phyloP scores from a whole-genome alignment of 53 echinoderm and acorn worm genomes.

The Echinarachnius parma region DNA sequence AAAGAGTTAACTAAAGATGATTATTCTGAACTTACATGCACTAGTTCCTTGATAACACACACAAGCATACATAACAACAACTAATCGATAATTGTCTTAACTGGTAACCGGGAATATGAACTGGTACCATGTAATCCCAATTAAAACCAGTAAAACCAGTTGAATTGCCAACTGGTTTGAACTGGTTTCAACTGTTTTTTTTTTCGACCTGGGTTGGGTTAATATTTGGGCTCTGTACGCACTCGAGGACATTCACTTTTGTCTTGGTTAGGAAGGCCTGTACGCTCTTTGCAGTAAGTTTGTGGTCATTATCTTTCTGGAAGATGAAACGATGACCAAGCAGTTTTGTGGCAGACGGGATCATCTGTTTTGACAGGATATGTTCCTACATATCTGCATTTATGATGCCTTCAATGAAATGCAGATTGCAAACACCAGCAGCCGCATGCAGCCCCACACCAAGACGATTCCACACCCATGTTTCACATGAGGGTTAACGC shows the following conservation, averaged over 20 bases:
- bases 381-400: constrained; percentile 8
- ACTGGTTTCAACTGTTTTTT: no score
- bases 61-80: no score
- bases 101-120: no score
- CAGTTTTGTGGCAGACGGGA: constrained; percentile 19
- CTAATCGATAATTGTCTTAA: no score
- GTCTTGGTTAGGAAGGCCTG: background rate
- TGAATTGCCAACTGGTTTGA: no score
- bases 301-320: constrained; percentile 12
- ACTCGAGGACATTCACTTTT: constrained; percentile 26
- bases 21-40: no score
- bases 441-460: constrained; percentile 22
- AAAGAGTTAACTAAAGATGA: no score
- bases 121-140: no score
- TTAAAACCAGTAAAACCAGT: no score
- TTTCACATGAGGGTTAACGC: constrained; percentile 1
- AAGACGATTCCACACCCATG: constrained; percentile 10
- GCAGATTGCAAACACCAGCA: constrained; percentile 5
- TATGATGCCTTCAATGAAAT: constrained; percentile 5
- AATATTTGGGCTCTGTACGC: constrained; percentile 16
- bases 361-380: constrained; percentile 19
- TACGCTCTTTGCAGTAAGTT: background rate
- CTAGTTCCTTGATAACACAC: no score
- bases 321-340: constrained; percentile 25
- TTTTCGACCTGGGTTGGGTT: no score